Percentiles rank a stretch among this genome's conserved stretches.
These are phyloP conservation scores for Cryptus armator DNA, from an alignment of 2,888 invertebrate genomes.

Conservation along the genomic window DNA sequence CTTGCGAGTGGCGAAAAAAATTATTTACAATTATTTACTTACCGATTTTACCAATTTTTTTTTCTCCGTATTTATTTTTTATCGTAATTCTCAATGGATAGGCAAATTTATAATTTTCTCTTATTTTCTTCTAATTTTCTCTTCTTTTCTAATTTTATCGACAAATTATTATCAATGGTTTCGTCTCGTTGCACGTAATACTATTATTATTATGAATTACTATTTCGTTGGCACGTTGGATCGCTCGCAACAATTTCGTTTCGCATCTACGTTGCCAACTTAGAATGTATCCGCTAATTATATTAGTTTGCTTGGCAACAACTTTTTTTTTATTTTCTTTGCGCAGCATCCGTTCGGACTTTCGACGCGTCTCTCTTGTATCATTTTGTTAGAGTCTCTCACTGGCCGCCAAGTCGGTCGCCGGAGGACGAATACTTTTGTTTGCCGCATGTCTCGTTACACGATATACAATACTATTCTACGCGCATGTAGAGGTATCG, in stretches of 20 bases:
- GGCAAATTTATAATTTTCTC: background rate
- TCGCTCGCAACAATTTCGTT: background rate
- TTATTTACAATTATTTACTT: too few species aligned
- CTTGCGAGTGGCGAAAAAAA: too few species aligned
- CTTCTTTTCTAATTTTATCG: background rate
- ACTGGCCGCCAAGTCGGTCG: background rate
- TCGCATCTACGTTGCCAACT: background rate
- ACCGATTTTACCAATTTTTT: too few species aligned
- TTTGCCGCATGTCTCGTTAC: background rate
- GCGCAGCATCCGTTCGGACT: background rate
- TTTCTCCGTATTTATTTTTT: background rate
- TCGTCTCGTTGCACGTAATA: conserved; percentile 5
- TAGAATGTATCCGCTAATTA: conserved; percentile 37
- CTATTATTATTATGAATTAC: background rate
- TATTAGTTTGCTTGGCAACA: conserved; percentile 20
- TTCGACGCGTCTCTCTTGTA: background rate
- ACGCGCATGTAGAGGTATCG: background rate
- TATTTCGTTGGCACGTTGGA: conserved; percentile 22
- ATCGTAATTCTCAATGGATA: background rate
- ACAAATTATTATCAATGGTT: conserved; percentile 10
- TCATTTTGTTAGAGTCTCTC: background rate
- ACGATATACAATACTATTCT: background rate
- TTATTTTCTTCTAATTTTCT: background rate
- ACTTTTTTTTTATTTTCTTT: conserved; percentile 5
- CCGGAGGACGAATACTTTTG: background rate